Evolutionary conservation across 2,113 vertebrate species (phyloP).

Genomic region (Spilogale gracilis): DNA sequence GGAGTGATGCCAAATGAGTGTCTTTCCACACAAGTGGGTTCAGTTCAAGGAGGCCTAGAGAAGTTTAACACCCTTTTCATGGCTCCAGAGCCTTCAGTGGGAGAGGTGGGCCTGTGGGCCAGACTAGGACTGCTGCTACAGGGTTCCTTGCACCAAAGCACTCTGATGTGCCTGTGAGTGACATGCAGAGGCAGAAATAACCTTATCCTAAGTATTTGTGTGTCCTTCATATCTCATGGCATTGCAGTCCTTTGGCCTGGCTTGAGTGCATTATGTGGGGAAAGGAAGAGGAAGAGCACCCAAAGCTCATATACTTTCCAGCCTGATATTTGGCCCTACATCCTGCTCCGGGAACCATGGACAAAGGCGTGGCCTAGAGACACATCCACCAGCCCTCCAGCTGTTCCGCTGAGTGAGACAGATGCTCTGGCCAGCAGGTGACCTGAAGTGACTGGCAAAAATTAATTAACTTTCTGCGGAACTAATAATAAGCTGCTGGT

Average conservation of each 20-base stretch:
- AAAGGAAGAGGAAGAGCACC: not conserved
- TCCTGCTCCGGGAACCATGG: not conserved
- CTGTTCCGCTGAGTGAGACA: slow-evolving; percentile 71
- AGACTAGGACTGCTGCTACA: not conserved
- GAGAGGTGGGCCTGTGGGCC: not conserved
- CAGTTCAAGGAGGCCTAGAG: not conserved
- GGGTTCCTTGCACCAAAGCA: too few species aligned
- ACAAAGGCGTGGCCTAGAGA: not conserved
- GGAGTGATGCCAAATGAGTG: not conserved
- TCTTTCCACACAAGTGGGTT: not conserved
- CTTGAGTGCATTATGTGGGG: not conserved
- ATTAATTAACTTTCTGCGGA: slow-evolving; percentile 73
- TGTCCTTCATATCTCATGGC: not conserved
- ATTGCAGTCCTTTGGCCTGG: not conserved
- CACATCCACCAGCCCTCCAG: not conserved
- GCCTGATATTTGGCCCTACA: not conserved
- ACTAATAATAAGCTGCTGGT: slow-evolving; percentile 74
- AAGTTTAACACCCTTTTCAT: not conserved
- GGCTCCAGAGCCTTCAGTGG: not conserved
- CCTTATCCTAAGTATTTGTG: not conserved
- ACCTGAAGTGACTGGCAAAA: slow-evolving; percentile 78
- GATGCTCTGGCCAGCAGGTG: slow-evolving; percentile 64
- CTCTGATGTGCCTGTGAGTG: not conserved
- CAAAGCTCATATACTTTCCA: not conserved
- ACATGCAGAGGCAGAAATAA: not conserved